Evolutionary conservation across 2,888 invertebrate genomes (phyloP), one percentile per base, ranked within the genome.

Genomic region (Cosmia trapezina): DNA sequence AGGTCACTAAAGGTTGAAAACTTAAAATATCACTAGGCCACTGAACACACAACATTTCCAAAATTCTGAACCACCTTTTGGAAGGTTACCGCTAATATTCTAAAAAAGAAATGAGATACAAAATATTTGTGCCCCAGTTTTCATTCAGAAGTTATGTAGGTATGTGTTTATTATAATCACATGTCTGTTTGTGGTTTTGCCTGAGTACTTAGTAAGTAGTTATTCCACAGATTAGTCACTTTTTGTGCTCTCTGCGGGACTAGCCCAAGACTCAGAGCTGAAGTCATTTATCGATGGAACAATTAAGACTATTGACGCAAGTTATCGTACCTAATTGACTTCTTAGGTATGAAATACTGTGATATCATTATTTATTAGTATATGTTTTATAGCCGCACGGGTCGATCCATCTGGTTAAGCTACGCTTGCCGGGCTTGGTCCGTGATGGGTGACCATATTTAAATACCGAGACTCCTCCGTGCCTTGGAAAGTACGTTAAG

Each of bases 161-260:
- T 33, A 72, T 65, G 12, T 43, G 9, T 62, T 57, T 69, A 57
- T 61, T n/a, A 37, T 33, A 60, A 60, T 60, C 0, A 60, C n/a
- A 56, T 41, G 22, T 43, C 14, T 22, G 9, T 57, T 49, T 76
- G 66, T 66, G 69, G 76, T 76, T 80, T 76, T 64, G 53, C 28
- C 37, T 22, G n/a, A 63, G 22, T 45, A 61, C 41, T 59, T 61
- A 19, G 28, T 60, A 61, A 76, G 76, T 68, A 43, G 41, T 28
- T 53, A 71, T 67, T 66, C 6, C 37, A n/a, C 61, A 76, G 37
- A 68, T 76, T 68, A 53, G 41, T 72, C 37, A 51, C 6, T 72
- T 80, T 56, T 68, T 72, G 33, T 71, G 33, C 41, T 57, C 19
- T 33, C n/a, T 28, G 41, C 11, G 54, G 73, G 73, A 33, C 47